A percentile compares a stretch with the other conserved stretches of the same genome.
These are phyloP conservation scores for Parnassius apollo DNA, from an alignment of 2,888 invertebrate species.

Conservation along the genomic window DNA sequence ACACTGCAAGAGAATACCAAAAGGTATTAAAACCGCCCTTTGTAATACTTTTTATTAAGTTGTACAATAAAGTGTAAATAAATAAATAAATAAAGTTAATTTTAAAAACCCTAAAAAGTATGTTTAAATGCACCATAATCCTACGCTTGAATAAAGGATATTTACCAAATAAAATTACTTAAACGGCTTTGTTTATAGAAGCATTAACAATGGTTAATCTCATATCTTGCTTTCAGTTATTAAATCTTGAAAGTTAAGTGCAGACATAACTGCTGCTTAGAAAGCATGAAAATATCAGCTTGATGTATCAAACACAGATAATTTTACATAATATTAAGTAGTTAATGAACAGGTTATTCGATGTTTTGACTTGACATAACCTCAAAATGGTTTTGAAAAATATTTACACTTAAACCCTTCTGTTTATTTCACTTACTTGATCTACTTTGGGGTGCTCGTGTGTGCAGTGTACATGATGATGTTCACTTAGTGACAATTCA, in stretches of 20 bases:
- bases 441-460: constrained; percentile 85
- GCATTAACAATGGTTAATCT: constrained; percentile 16
- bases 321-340: constrained; percentile 7
- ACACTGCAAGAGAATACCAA: no score
- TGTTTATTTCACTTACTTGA: constrained; percentile 78
- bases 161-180: constrained; percentile 9
- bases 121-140: no score
- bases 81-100: no score
- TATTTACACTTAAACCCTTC: not conserved
- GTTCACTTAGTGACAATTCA: constrained; percentile 44
- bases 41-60: no score
- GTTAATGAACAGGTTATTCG: constrained; percentile 12
- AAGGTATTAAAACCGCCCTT: no score
- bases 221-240: constrained; percentile 19
- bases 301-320: constrained; percentile 1
- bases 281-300: constrained; percentile 23
- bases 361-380: constrained; percentile 30
- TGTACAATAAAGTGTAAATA: no score
- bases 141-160: no score
- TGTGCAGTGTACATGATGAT: constrained; percentile 75
- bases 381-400: constrained; percentile 11
- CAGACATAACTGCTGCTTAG: constrained; percentile 16
- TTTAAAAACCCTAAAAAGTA: no score
- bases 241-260: constrained; percentile 20
- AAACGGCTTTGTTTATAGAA: constrained; percentile 17